phyloP scores from a whole-genome alignment of 2,888 invertebrate species.

The Odontomyia ornata region DNA sequence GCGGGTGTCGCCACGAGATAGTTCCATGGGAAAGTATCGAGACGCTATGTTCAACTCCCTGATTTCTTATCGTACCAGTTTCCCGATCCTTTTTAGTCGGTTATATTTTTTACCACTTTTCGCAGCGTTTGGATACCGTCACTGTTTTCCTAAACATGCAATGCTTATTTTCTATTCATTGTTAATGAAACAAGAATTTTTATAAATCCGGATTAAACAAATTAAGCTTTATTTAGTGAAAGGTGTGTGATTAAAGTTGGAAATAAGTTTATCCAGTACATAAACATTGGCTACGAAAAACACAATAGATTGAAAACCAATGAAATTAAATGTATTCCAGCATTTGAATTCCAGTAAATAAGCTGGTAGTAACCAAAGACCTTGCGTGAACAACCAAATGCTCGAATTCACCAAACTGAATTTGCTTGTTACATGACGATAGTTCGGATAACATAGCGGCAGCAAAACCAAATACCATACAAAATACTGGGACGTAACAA shows the following conservation, averaged over 20 bases:
- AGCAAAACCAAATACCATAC: constrained; percentile 93
- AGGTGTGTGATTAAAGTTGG: constrained; percentile 36
- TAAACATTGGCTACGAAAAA: constrained; percentile 87
- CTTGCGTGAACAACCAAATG: constrained; percentile 79
- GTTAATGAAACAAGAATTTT: too few relatives aligned
- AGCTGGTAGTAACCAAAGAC: constrained; percentile 87
- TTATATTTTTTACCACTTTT: too few relatives aligned
- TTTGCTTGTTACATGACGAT: constrained; percentile 67
- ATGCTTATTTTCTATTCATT: too few relatives aligned
- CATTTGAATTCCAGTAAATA: constrained; percentile 93
- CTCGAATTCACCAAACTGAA: constrained; percentile 65
- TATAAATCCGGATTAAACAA: too few relatives aligned
- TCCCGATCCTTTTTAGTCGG: too few relatives aligned
- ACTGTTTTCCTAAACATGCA: too few relatives aligned
- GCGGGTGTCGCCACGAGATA: too few relatives aligned
- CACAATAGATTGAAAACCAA: constrained; percentile 85
- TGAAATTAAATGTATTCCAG: constrained; percentile 79
- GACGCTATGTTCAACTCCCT: too few relatives aligned
- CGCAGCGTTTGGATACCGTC: too few relatives aligned
- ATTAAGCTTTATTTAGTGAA: too few relatives aligned
- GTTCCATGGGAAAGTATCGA: too few relatives aligned
- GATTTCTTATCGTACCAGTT: too few relatives aligned
- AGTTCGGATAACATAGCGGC: constrained; percentile 80
- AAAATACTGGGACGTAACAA: constrained; percentile 96
- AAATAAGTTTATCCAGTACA: constrained; percentile 67